These are phyloP conservation scores for Ptilonorhynchus violaceus DNA, from an alignment of 2,113 vertebrate species.

Conservation along the genomic window DNA sequence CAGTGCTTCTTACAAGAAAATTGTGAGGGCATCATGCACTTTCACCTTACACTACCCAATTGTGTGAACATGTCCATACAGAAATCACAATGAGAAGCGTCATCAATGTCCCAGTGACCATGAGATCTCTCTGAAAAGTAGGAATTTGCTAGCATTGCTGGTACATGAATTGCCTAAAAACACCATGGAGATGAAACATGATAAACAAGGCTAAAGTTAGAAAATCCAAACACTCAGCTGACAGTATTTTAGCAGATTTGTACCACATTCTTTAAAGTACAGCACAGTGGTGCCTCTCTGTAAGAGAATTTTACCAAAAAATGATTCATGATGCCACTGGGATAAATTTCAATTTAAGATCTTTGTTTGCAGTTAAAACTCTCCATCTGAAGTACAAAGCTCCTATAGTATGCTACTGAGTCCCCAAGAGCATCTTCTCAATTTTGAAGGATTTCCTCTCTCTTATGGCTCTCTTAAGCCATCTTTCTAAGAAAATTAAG, in stretches of 20 bases:
- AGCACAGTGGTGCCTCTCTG: neutral
- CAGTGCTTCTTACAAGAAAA: neutral
- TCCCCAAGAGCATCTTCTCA: neutral
- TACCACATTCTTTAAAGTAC: conserved; percentile 1
- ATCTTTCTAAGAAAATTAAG: neutral
- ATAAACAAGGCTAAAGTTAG: conserved; percentile 57
- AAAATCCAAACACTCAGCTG: conserved; percentile 11
- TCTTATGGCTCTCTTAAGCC: neutral
- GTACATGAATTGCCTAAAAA: conserved; percentile 29
- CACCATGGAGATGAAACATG: conserved; percentile 38
- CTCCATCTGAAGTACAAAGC: neutral
- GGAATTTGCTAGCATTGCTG: neutral
- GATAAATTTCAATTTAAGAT: neutral
- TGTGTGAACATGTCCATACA: neutral
- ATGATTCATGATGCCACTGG: neutral
- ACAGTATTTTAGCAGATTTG: conserved; percentile 45
- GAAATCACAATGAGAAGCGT: neutral
- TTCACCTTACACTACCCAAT: neutral
- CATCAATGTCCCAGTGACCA: neutral
- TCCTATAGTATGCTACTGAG: neutral
- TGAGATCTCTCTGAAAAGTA: neutral
- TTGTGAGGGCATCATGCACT: neutral
- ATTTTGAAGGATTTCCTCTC: neutral
- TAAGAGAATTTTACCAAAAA: conserved; percentile 16
- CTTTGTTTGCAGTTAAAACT: neutral